phyloP scores from a whole-genome alignment of 2,888 invertebrate species.

The Argynnis bischoffii region DNA sequence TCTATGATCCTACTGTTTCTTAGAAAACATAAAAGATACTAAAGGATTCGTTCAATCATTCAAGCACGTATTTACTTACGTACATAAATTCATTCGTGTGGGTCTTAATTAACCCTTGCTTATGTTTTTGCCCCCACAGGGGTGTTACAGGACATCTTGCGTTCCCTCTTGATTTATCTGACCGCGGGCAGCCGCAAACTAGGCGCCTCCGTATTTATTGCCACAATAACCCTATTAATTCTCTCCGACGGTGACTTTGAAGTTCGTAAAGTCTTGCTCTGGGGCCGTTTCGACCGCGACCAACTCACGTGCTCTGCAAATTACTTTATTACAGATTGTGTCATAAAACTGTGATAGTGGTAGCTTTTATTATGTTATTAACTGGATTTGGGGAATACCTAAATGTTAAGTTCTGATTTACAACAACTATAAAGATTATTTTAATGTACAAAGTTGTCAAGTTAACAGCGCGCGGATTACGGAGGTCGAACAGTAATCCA shows the following conservation, averaged over 20 bases:
- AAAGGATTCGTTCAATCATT: not conserved
- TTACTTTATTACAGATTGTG: constrained; percentile 41
- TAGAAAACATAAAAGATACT: too few relatives aligned
- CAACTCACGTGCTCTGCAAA: constrained; percentile 40
- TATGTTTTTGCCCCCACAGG: constrained; percentile 32
- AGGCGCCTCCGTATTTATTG: constrained; percentile 78
- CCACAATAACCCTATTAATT: constrained; percentile 81
- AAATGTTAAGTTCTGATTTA: constrained; percentile 28
- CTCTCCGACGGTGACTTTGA: constrained; percentile 65
- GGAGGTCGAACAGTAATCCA: constrained; percentile 23
- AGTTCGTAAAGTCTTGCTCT: constrained; percentile 49
- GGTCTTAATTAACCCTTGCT: constrained; percentile 32
- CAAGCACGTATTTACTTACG: not conserved
- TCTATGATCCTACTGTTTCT: too few relatives aligned
- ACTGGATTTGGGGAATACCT: constrained; percentile 23
- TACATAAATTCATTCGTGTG: constrained; percentile 8
- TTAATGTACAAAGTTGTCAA: constrained; percentile 26
- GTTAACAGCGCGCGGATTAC: constrained; percentile 17
- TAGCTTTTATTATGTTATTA: constrained; percentile 27
- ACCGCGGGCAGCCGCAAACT: constrained; percentile 72
- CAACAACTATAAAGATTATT: constrained; percentile 28
- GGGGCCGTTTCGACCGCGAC: constrained; percentile 39
- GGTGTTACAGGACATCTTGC: constrained; percentile 64
- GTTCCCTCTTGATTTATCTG: constrained; percentile 75
- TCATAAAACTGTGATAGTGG: constrained; percentile 27